Conservation (phyloP, 2,888 invertebrate genomes). For the Bhutanitis thaidina region DNA sequence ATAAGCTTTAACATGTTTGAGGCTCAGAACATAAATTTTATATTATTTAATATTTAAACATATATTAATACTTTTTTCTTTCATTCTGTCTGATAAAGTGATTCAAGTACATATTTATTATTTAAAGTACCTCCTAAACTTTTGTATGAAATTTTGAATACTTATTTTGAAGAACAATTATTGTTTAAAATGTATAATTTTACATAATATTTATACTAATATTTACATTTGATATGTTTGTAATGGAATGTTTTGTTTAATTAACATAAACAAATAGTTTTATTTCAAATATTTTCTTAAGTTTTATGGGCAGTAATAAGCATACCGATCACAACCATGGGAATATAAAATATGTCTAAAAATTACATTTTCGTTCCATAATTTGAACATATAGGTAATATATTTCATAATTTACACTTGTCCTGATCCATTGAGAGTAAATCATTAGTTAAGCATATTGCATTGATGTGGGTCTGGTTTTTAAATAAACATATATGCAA, state of each 20-base stretch:
- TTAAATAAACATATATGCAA: constrained; percentile 87
- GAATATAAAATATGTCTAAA: constrained; percentile 11
- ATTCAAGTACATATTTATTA: too few species aligned
- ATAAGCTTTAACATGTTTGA: too few species aligned
- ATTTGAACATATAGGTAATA: too few species aligned
- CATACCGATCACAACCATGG: constrained; percentile 27
- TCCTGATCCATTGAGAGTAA: constrained; percentile 1
- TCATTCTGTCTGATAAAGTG: too few species aligned
- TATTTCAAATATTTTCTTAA: constrained; percentile 3
- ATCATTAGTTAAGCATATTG: constrained; percentile 50
- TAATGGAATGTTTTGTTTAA: constrained; percentile 16
- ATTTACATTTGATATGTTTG: constrained; percentile 25
- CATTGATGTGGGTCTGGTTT: constrained; percentile 83
- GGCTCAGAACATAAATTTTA: too few species aligned
- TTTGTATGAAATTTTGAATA: too few species aligned
- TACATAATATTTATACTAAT: neutral
- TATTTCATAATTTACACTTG: constrained; percentile 23
- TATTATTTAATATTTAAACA: too few species aligned
- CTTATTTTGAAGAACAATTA: too few species aligned
- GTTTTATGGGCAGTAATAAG: neutral
- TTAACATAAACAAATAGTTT: neutral
- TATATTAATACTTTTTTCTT: too few species aligned
- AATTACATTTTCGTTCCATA: constrained; percentile 1
- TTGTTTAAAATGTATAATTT: too few species aligned
- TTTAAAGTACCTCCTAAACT: too few species aligned